These are phyloP conservation scores for Parelbella ahira DNA, from an alignment of 2,888 invertebrate genomes.

Conservation along the genomic window DNA sequence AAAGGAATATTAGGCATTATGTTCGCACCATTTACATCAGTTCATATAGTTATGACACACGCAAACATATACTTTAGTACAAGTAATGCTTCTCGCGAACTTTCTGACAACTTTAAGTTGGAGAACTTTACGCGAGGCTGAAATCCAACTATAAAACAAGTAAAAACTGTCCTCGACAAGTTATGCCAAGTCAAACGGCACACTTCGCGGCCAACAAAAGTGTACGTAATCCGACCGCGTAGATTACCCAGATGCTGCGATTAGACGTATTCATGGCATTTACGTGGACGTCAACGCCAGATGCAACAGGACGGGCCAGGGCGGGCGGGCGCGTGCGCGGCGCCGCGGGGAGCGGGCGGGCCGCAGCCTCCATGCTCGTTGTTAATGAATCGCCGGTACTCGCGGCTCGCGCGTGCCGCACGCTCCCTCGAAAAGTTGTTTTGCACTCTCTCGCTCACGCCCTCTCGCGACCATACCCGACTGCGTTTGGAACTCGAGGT, in stretches of 20 bases:
- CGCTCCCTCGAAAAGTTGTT: constrained; percentile 65
- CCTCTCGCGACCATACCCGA: constrained; percentile 47
- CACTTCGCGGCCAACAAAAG: constrained; percentile 39
- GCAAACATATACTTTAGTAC: neutral
- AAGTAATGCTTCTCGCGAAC: neutral
- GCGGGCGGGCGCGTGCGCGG: constrained; percentile 36
- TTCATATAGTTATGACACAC: neutral
- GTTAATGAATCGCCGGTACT: constrained; percentile 77
- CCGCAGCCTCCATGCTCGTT: constrained; percentile 71
- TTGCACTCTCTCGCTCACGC: constrained; percentile 62
- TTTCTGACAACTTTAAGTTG: constrained; percentile 5
- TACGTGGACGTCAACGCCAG: constrained; percentile 70
- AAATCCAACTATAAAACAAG: neutral
- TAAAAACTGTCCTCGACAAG: neutral
- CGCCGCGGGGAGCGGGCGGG: constrained; percentile 47
- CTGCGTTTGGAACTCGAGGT: constrained; percentile 35
- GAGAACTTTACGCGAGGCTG: constrained; percentile 1
- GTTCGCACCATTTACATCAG: too few relatives aligned
- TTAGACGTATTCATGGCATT: constrained; percentile 75
- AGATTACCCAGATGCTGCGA: constrained; percentile 57
- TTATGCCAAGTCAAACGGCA: constrained; percentile 1
- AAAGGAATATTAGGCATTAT: too few relatives aligned
- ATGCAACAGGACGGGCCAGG: constrained; percentile 75
- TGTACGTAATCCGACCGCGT: constrained; percentile 50
- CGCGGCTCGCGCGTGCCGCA: constrained; percentile 71